Evolutionary conservation across 2,888 invertebrate genomes (phyloP), one percentile per base, ranked within the genome.

Genomic region (Dicyrtomina minuta): DNA sequence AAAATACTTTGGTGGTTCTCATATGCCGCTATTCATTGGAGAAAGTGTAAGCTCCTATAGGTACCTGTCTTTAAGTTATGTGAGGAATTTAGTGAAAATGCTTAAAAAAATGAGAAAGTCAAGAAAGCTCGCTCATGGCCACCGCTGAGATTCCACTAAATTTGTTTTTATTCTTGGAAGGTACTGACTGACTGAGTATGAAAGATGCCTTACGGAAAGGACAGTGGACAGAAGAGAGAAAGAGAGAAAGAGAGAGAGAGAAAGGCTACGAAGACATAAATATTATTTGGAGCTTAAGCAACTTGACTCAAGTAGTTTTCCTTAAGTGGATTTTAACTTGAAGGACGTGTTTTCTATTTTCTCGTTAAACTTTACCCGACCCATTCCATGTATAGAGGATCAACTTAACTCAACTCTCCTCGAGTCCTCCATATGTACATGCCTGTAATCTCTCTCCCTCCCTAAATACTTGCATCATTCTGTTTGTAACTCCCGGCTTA

Each of bases 271-370:
- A 27, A 39, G 59, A 60, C 41, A 60, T 60, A 60, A 60, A 60
- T 43, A 60, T 60, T 60, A 60, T 60, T 60, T 41, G 43, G 22
- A 43, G 59, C 43, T 60, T 60, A 60, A 60, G 43, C 17, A 43
- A 22, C 17, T 43, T 60, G 43, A 41, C 59, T 41, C 59, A 43
- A 60, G 59, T 60, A 60, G 41, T 55, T 33, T 60, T 43, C 59
- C 43, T 60, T 60, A 60, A 60, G 59, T 60, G 59, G 59, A 60
- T 60, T 60, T 39, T 43, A 17, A 20, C 20, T 39, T 41, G 13
- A 33, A 33, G 33, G 20, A 51, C 51, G 17, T 20, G 46, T 46
- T 17, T 12, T 12, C 51, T 51, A 22, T 17, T 51, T 51, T 17
- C 51, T 51, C 51, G 22, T 20, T 51, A 20, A 6, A 22, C 51